Conservation (phyloP, 1,140 invertebrate genomes). For the Prorops nasuta region DNA sequence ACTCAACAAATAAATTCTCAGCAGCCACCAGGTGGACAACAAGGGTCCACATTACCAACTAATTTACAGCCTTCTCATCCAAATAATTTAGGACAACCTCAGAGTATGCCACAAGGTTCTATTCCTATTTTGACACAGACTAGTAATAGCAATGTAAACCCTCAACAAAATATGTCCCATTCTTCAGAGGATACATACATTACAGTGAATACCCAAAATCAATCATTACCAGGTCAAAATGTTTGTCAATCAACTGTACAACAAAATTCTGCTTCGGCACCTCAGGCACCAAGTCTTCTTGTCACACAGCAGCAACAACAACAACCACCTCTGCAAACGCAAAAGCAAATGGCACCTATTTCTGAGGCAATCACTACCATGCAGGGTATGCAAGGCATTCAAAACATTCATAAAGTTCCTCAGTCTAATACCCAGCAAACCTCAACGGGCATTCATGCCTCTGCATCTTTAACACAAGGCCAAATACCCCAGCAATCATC, state of each 20-base stretch:
- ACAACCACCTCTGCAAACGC: constrained; percentile 18
- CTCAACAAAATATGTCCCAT: constrained; percentile 48
- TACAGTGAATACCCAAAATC: constrained; percentile 36
- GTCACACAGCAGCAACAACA: constrained; percentile 26
- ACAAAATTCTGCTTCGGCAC: constrained; percentile 29
- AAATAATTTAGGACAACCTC: constrained; percentile 55
- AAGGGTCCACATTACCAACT: constrained; percentile 60
- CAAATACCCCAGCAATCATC: constrained; percentile 32
- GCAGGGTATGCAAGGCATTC: constrained; percentile 45
- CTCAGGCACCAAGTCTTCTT: constrained; percentile 43
- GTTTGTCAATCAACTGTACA: constrained; percentile 29
- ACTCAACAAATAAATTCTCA: constrained; percentile 21
- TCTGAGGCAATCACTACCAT: constrained; percentile 41
- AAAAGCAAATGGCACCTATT: constrained; percentile 35
- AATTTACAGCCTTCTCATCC: constrained; percentile 60
- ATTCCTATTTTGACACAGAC: constrained; percentile 61
- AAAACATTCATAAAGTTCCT: constrained; percentile 53
- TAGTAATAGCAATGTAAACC: constrained; percentile 56
- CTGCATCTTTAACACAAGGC: constrained; percentile 25
- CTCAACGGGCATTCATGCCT: constrained; percentile 33
- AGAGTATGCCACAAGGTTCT: constrained; percentile 60
- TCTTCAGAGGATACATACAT: constrained; percentile 40
- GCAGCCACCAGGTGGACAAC: constrained; percentile 27
- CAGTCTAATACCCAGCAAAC: constrained; percentile 37
- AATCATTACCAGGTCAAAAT: constrained; percentile 36